These are phyloP conservation scores for Argyrosomus regius DNA, from an alignment of 2,797 vertebrate genomes.

Conservation along the genomic window DNA sequence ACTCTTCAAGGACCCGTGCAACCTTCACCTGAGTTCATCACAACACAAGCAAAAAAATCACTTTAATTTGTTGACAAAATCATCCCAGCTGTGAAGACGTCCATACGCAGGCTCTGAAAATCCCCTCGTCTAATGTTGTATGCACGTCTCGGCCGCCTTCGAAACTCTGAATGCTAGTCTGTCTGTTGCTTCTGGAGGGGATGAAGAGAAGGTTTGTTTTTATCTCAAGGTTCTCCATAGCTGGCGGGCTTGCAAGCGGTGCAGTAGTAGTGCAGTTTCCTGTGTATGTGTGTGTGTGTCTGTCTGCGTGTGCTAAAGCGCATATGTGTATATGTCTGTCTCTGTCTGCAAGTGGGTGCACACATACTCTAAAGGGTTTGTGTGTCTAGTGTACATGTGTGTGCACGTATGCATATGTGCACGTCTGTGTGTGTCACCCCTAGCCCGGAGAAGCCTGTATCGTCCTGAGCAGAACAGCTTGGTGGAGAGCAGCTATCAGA, in stretches of 20 bases:
- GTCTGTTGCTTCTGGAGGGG: constrained; percentile 74
- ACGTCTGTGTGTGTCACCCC: constrained; percentile 54
- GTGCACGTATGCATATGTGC: not conserved
- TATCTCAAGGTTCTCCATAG: constrained; percentile 83
- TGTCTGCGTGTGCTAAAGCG: constrained; percentile 39
- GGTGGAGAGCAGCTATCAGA: constrained; percentile 77
- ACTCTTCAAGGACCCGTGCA: constrained; percentile 38
- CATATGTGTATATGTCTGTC: constrained; percentile 23
- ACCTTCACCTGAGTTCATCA: constrained; percentile 72
- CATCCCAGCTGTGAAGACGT: constrained; percentile 47
- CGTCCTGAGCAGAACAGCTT: constrained; percentile 72
- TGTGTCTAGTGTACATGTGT: not conserved
- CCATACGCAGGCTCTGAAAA: constrained; percentile 54
- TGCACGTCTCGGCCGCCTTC: constrained; percentile 61
- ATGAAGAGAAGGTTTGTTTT: constrained; percentile 79
- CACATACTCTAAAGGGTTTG: constrained; percentile 18
- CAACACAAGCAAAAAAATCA: constrained; percentile 41
- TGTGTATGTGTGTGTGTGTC: constrained; percentile 58
- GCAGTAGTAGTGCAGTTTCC: constrained; percentile 68
- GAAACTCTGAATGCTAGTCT: constrained; percentile 60
- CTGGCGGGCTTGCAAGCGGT: constrained; percentile 72
- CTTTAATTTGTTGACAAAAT: constrained; percentile 74
- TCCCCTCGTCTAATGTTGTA: constrained; percentile 66
- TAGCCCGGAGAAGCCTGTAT: constrained; percentile 71
- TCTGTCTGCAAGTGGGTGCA: constrained; percentile 37